These are phyloP conservation scores for Galemys pyrenaicus DNA, from an alignment of 2,113 vertebrate species.

Conservation along the genomic window DNA sequence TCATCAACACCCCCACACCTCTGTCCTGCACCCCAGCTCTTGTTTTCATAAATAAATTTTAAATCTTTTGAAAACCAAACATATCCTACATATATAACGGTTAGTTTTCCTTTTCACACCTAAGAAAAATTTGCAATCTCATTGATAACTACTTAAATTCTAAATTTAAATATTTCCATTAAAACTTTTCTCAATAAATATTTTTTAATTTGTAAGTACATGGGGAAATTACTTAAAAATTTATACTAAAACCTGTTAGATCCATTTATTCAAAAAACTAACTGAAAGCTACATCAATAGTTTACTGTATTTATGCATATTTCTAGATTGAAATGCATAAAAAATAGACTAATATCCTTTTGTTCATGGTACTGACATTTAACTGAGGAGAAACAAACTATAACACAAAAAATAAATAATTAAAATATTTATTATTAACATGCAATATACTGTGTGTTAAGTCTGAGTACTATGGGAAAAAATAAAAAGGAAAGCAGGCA, in stretches of 20 bases:
- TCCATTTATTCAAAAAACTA: neutral
- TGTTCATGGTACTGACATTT: neutral
- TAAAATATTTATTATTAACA: neutral
- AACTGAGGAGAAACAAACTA: neutral
- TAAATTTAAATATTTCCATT: neutral
- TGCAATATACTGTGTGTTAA: neutral
- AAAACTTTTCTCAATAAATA: neutral
- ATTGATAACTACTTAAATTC: neutral
- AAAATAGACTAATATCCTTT: neutral
- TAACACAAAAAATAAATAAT: neutral
- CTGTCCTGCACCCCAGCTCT: too few species aligned
- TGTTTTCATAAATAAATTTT: too few species aligned
- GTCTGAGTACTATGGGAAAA: neutral
- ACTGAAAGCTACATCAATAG: neutral
- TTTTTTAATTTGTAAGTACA: neutral
- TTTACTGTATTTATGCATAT: neutral
- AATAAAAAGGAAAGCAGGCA: neutral
- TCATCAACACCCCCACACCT: too few species aligned
- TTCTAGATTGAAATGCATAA: neutral
- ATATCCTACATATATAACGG: neutral
- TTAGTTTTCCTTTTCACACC: neutral
- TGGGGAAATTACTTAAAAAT: neutral
- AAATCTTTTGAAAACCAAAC: neutral
- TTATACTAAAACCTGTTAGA: neutral
- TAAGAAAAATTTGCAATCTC: neutral